Base-by-base conservation (phyloP, 2,113 vertebrate genomes). In the Antigone vipio region DNA sequence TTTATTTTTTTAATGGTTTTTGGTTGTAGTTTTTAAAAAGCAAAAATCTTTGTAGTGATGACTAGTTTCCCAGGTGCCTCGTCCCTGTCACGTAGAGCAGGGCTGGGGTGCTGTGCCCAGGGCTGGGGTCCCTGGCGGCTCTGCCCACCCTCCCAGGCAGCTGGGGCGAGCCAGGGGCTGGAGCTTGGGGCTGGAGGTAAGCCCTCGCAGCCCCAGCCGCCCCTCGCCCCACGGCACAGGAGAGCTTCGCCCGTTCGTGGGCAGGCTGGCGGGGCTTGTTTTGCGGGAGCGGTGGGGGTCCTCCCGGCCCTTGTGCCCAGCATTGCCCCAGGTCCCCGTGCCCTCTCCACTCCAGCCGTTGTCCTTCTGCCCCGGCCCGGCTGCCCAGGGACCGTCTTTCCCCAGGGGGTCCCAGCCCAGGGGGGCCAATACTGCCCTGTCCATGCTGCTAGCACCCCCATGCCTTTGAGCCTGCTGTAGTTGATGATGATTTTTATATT, bases 381-480 rank as follows among this genome's bases (percentile, higher is more conserved):
- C 44, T 92, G 82, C 66, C 79, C 71, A 72, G 58, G 62, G 59
- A 74, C 52, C 55, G 24, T 27, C 66, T 85, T 63, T 56, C 23
- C 63, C 22, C 8, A 16, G 38, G 52, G 55, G 5, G 9, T 56
- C 67, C 38, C 67, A 78, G 64, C 38, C 55, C 35, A 22, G 67
- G 47, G 53, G 34, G 40, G 15, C 40, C 1, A 1, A n/a, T 18
- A 27, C 73, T 1, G 3, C 53, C 72, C 77, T 59, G 34, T 82
- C 89, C 47, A 26, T 87, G 95, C 93, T 93, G 83, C 78, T 52
- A 63, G 71, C 79, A 59, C 79, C 93, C 91, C 80, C 4, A 14
- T 67, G 68, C 87, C 84, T 89, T 68, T 71, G 56, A 93, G 77
- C 53, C 84, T 82, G 81, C 94, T 94, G 95, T 96, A 97, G 96